Evolutionary conservation across 2,113 vertebrate species (phyloP).

Genomic region (Pterocles gutturalis): DNA sequence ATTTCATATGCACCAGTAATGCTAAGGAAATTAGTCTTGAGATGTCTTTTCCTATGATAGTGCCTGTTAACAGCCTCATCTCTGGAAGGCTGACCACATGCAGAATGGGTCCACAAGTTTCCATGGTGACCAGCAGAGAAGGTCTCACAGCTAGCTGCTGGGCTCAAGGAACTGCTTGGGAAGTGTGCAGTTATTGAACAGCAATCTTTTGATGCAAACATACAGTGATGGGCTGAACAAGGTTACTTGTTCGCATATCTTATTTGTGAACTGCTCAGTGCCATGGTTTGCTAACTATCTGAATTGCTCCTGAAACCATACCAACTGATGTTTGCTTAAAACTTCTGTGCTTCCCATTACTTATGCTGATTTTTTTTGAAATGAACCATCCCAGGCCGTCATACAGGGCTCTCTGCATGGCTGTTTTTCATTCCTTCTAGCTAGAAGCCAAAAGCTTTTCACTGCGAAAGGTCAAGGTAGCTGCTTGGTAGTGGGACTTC

Average conservation of each 20-base stretch:
- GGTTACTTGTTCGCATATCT: background rate
- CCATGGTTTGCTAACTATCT: background rate
- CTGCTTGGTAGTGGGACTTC: background rate
- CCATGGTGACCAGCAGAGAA: slow-evolving; percentile 43
- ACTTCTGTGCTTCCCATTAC: background rate
- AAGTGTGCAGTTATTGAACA: slow-evolving; percentile 34
- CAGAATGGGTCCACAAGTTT: slow-evolving; percentile 10
- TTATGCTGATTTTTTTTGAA: background rate
- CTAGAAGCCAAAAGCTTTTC: background rate
- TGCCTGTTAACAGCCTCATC: background rate
- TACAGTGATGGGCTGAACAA: background rate
- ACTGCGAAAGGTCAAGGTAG: background rate
- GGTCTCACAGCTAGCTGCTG: slow-evolving; percentile 14
- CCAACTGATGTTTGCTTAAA: background rate
- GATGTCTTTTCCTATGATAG: slow-evolving; percentile 32
- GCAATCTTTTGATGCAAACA: slow-evolving; percentile 38
- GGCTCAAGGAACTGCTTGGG: slow-evolving; percentile 35
- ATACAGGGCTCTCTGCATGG: background rate
- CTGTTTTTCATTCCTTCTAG: background rate
- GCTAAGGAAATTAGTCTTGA: background rate
- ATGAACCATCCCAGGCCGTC: background rate
- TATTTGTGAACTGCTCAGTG: background rate
- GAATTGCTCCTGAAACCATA: background rate
- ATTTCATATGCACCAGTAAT: background rate
- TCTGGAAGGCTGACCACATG: slow-evolving; percentile 26